Percentiles rank a stretch among this genome's conserved stretches.
phyloP scores from a whole-genome alignment of 2,888 invertebrate genomes.

The Tenthredo amoena region DNA sequence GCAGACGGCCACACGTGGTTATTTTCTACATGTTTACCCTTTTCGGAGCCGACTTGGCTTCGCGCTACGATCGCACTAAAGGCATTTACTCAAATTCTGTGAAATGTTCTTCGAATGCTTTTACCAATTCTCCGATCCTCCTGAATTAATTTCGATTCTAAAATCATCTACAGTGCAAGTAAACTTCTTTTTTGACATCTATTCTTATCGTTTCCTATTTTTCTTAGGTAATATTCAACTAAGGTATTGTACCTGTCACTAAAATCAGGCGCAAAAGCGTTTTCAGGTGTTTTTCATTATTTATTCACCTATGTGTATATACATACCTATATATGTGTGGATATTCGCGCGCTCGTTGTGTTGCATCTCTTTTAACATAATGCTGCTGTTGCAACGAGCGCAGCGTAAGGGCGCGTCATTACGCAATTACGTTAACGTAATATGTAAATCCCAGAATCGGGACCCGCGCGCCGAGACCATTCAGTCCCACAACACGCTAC shows the following conservation, averaged over 20 bases:
- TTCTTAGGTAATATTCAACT: background rate
- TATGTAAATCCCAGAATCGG: slow-evolving; percentile 39
- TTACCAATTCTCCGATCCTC: background rate
- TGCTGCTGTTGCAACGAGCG: slow-evolving; percentile 25
- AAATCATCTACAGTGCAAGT: background rate
- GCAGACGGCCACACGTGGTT: slow-evolving; percentile 30
- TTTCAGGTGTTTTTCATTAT: background rate
- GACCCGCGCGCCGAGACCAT: slow-evolving; percentile 9
- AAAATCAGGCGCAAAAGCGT: background rate
- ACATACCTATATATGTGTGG: background rate
- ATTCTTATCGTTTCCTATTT: background rate
- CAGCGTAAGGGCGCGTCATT: slow-evolving; percentile 26
- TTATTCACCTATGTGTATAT: background rate
- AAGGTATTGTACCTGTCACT: background rate
- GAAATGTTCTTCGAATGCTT: background rate
- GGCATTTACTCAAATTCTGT: background rate
- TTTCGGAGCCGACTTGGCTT: background rate
- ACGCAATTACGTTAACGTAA: slow-evolving; percentile 39
- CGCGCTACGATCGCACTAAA: background rate
- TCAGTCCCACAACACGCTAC: slow-evolving; percentile 1
- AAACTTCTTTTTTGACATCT: background rate
- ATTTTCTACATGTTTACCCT: slow-evolving; percentile 29
- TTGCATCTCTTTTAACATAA: background rate
- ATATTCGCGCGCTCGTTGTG: background rate
- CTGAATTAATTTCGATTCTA: background rate